These are phyloP conservation scores for Dorcus parallelipipedus DNA, from an alignment of 2,888 invertebrate genomes.

Conservation along the genomic window DNA sequence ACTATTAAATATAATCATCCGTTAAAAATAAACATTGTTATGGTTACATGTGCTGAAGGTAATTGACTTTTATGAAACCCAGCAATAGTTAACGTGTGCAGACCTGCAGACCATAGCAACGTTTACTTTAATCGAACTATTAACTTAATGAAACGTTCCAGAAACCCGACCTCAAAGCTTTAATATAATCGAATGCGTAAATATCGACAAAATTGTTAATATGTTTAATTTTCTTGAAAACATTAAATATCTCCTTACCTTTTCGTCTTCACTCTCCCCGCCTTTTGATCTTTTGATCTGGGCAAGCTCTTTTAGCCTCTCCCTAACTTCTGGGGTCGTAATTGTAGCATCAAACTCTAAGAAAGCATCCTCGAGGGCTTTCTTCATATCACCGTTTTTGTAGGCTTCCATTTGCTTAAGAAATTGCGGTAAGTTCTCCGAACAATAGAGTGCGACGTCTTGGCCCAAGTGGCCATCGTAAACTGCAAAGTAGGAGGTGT, in stretches of 20 bases:
- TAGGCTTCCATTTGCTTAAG: constrained; percentile 74
- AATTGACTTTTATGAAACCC: too few species aligned
- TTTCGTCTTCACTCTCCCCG: constrained; percentile 50
- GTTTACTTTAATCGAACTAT: too few species aligned
- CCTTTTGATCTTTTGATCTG: constrained; percentile 49
- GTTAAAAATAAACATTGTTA: too few species aligned
- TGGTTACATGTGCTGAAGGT: too few species aligned
- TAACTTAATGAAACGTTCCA: too few species aligned
- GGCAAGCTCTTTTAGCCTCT: constrained; percentile 66
- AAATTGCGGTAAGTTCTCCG: constrained; percentile 78
- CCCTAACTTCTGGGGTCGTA: constrained; percentile 71
- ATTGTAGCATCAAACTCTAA: constrained; percentile 85
- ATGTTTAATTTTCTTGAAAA: too few species aligned
- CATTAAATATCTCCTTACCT: constrained; percentile 59
- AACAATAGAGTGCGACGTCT: constrained; percentile 91
- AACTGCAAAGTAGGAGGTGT: constrained; percentile 89
- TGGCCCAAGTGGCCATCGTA: constrained; percentile 98
- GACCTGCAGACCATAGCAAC: too few species aligned
- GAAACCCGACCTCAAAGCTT: too few species aligned
- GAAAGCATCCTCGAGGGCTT: constrained; percentile 83
- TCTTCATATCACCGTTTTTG: constrained; percentile 66
- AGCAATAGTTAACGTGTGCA: too few species aligned
- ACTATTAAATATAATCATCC: too few species aligned
- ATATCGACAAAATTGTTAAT: too few species aligned
- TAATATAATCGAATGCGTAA: too few species aligned